A percentile compares a stretch with the other conserved stretches of the same genome.
Evolutionary conservation across 2,888 invertebrate species (phyloP).

Genomic region (Drosophila mulleri): DNA sequence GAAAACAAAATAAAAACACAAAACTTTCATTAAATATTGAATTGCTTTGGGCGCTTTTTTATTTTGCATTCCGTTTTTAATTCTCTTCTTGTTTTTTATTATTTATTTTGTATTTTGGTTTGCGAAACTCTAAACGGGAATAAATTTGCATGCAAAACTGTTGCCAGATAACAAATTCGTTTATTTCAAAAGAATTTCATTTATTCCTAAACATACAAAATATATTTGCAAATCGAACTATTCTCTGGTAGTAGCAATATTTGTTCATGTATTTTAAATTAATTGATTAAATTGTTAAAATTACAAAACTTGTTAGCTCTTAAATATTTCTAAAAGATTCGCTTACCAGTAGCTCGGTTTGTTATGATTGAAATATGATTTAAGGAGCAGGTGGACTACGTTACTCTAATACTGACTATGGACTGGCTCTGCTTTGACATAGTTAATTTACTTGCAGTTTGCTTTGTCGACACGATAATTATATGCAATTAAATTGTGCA

Average conservation of each 20-base stretch:
- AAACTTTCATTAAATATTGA: conserved; percentile 34
- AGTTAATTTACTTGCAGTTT: conserved; percentile 43
- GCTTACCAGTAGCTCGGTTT: background rate
- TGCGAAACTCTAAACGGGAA: background rate
- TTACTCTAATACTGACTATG: background rate
- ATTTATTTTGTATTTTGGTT: background rate
- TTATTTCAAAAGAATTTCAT: background rate
- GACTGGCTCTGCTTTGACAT: background rate
- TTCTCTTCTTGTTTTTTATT: background rate
- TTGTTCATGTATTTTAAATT: background rate
- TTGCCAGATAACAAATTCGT: background rate
- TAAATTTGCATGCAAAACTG: conserved; percentile 6
- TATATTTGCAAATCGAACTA: conserved; percentile 1
- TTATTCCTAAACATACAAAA: background rate
- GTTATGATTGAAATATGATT: conserved; percentile 10
- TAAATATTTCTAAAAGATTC: conserved; percentile 2
- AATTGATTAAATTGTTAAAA: background rate
- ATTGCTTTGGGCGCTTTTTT: conserved; percentile 22
- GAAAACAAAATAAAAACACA: conserved; percentile 14
- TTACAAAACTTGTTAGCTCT: background rate
- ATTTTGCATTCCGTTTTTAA: background rate
- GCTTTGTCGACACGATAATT: conserved; percentile 70
- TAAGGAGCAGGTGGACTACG: conserved; percentile 2
- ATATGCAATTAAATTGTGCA: conserved; percentile 62
- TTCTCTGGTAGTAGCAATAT: background rate